Base-by-base conservation (phyloP, 2,888 invertebrate species). In the Thera obeliscata region DNA sequence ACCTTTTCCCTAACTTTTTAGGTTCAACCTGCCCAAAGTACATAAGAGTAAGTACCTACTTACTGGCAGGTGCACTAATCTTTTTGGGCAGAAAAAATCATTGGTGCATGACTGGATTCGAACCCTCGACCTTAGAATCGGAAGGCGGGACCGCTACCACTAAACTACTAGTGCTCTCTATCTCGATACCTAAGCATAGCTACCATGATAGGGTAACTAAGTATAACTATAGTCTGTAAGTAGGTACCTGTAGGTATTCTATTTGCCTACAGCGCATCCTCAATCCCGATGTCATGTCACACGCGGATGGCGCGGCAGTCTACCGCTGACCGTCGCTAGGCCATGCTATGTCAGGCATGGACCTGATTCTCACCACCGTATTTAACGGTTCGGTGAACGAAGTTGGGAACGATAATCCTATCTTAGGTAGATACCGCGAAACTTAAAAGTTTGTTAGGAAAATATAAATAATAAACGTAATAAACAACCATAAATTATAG, bases 351-450 rank as follows among this genome's bases (percentile, higher is more conserved):
- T 82, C 83, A 65, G 93, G 93, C 56, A 71, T 92, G 74, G 89
- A 91, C 50, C 80, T 93, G 36, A 89, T 94, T 61, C 82, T 91
- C 61, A 86, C 93, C 4, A 78, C 91, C 49, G 82, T 94, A 72
- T 94, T 93, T 79, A 94, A 93, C 74, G 87, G 87, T 1, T 89
- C 88, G 2, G 84, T 87, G 74, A 93, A 93, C 77, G 86, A 88
- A 61, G 74, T 81, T 11, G 73, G 84, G 22, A 86, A 86, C 75
- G 88, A 90, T 74, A 88, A 87, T 60, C 80, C 87, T 7, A 5
- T 73, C 3, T 48, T 76, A 73, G 87, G 52, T 52, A 12, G 3
- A 5, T 49, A 49, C 48, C 41, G 22, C 22, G 22, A 41, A 7
- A 41, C 41, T 41, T 41, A 41, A 41, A 41, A 41, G 88, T 88